Percentiles rank a stretch among this genome's conserved stretches.
Conservation (phyloP, 2,888 invertebrate species). For the Sphaerophoria taeniata region DNA sequence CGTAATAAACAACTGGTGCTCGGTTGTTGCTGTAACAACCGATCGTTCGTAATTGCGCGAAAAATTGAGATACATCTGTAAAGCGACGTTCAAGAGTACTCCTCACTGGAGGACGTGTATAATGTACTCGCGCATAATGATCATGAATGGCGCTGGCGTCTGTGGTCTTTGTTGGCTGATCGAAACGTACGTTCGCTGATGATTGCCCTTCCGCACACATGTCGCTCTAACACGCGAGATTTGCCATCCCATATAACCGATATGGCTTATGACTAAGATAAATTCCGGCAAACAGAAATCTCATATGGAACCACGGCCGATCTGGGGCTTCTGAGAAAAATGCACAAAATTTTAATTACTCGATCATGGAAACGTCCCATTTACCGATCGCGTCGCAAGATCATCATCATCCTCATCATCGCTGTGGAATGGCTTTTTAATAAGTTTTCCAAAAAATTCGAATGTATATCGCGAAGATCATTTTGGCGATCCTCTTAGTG, state of each 20-base stretch:
- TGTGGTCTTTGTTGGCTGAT: slow-evolving; percentile 41
- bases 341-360: slow-evolving; percentile 71
- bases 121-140: slow-evolving; percentile 37
- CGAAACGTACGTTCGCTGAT: slow-evolving; percentile 12
- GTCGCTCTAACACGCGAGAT: slow-evolving; percentile 56
- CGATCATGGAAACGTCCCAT: slow-evolving; percentile 58
- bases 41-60: slow-evolving; percentile 62
- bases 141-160: slow-evolving; percentile 67
- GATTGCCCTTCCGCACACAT: slow-evolving; percentile 55
- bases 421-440: slow-evolving; percentile 67
- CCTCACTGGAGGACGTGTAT: slow-evolving; percentile 4
- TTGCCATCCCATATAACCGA: slow-evolving; percentile 8
- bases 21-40: not conserved
- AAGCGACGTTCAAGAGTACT: slow-evolving; percentile 44
- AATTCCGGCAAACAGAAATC: slow-evolving; percentile 55
- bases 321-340: slow-evolving; percentile 63
- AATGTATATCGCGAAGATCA: slow-evolving; percentile 57
- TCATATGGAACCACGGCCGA: slow-evolving; percentile 59
- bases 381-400: slow-evolving; percentile 18
- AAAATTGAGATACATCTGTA: slow-evolving; percentile 71
- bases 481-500: slow-evolving; percentile 71
- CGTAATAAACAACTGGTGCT: slow-evolving; percentile 9
- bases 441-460: slow-evolving; percentile 55
- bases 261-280: slow-evolving; percentile 58
- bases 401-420: slow-evolving; percentile 38